Evolutionary conservation across 2,888 invertebrate genomes (phyloP), one percentile per base, ranked within the genome.

Genomic region (Drosophila monieri): DNA sequence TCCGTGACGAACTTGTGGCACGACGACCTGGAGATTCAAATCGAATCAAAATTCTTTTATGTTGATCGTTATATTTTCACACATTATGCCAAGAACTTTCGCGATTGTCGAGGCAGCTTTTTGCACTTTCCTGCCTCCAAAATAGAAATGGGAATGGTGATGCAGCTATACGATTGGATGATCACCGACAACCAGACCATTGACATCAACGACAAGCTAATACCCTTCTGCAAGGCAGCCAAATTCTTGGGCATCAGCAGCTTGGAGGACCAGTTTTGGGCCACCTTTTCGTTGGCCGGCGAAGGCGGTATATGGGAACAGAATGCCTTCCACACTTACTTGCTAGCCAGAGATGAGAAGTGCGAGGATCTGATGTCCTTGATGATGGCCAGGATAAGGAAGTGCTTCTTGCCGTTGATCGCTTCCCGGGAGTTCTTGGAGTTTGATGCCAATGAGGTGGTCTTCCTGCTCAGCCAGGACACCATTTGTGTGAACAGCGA

Each of bases 401-500:
- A 56, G 12, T 8, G 32, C 12, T 79, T 78, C 8, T 9, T 73
- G 6, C 73, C 62, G 2, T 0, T 79, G 8, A 60, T 77, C 1
- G 72, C 66, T 0, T 69, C 77, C 0, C 0, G 0, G 0, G 73
- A 79, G 23, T 78, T 58, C 14, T 25, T 69, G 1, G 1, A 27
- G 0, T 1, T 79, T 9, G 9, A 35, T 1, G 44, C 6, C 6
- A 21, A 30, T 0, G 73, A 79, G 47, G 10, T 78, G 15, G 1
- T 27, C 8, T 52, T 6, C 4, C 5, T 73, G 2, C 39, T 78
- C 0, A 14, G n/a, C 1, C 15, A 35, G 35, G 62, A 77, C 8
- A 59, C 23, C 6, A 12, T 77, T 1, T 59, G 54, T 6, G 77
- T 77, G 1, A 78, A 79, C 32, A 57, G 46, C 15, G 78, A 78